A percentile compares a stretch with the other conserved stretches of the same genome.
phyloP scores from a whole-genome alignment of 2,797 vertebrate genomes.

The Poeciliopsis paucimaculata region DNA sequence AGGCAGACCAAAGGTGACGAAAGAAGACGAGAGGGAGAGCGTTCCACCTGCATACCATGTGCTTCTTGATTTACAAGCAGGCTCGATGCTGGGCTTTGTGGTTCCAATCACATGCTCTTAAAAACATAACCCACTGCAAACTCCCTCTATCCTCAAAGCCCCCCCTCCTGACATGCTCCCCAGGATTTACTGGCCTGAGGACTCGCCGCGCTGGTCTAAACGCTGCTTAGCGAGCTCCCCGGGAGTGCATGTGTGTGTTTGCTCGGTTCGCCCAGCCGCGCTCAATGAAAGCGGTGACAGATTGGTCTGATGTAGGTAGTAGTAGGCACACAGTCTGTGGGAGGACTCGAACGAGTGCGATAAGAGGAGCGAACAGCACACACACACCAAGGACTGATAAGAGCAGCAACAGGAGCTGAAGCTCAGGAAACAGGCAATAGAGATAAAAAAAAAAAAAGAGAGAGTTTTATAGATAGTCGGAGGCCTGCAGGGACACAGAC shows the following conservation, averaged over 20 bases:
- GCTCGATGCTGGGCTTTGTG: slow-evolving; percentile 42
- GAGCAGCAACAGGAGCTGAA: slow-evolving; percentile 67
- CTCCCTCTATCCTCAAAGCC: slow-evolving; percentile 48
- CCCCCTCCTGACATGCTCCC: slow-evolving; percentile 38
- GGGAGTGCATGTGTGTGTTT: slow-evolving; percentile 13
- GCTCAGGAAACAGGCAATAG: slow-evolving; percentile 67
- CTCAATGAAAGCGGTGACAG: slow-evolving; percentile 71
- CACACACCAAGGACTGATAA: slow-evolving; percentile 57
- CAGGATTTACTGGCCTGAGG: slow-evolving; percentile 63
- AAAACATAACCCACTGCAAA: slow-evolving; percentile 52
- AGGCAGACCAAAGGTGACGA: slow-evolving; percentile 29
- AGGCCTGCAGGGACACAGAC: slow-evolving; percentile 1
- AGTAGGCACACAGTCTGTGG: slow-evolving; percentile 67
- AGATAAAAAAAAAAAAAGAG: slow-evolving; percentile 62
- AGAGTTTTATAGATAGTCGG: slow-evolving; percentile 21
- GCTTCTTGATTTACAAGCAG: slow-evolving; percentile 69
- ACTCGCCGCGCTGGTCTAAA: slow-evolving; percentile 51
- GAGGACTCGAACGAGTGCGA: slow-evolving; percentile 55
- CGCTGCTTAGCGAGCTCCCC: slow-evolving; percentile 52
- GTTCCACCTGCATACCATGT: slow-evolving; percentile 73
- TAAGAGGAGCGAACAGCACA: slow-evolving; percentile 57
- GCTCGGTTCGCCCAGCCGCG: slow-evolving; percentile 33
- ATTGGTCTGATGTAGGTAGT: slow-evolving; percentile 70
- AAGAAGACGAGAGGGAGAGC: slow-evolving; percentile 27
- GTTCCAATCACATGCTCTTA: slow-evolving; percentile 62